Conservation (phyloP, 2,113 vertebrate species). For the Picathartes gymnocephalus region DNA sequence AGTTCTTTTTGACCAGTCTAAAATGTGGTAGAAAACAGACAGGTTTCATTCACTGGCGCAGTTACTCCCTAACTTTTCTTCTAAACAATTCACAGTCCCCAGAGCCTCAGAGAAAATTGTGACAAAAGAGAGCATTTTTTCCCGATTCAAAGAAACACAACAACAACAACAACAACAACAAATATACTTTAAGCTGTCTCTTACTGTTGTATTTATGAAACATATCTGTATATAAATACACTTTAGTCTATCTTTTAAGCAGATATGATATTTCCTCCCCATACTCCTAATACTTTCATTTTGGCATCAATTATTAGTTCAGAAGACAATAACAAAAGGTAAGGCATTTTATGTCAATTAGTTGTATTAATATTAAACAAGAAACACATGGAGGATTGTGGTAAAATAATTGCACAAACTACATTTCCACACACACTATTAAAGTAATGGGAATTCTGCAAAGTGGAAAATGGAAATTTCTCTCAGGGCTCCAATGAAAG, state of each 20-base stretch:
- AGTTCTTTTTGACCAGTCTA: neutral
- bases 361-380: neutral
- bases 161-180: neutral
- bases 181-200: neutral
- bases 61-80: neutral
- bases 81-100: neutral
- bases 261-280: neutral
- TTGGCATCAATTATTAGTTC: neutral
- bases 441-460: neutral
- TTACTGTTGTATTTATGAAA: neutral
- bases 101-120: neutral
- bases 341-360: neutral
- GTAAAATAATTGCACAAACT: neutral
- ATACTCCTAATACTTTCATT: neutral
- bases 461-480: neutral
- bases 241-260: neutral
- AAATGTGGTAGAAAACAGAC: neutral
- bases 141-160: neutral
- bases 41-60: neutral
- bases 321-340: neutral
- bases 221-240: neutral
- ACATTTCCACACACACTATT: neutral
- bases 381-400: neutral
- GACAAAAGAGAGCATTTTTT: neutral
- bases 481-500: neutral